Evolutionary conservation across 2,888 invertebrate genomes (phyloP).

Genomic region (Rutpela maculata): DNA sequence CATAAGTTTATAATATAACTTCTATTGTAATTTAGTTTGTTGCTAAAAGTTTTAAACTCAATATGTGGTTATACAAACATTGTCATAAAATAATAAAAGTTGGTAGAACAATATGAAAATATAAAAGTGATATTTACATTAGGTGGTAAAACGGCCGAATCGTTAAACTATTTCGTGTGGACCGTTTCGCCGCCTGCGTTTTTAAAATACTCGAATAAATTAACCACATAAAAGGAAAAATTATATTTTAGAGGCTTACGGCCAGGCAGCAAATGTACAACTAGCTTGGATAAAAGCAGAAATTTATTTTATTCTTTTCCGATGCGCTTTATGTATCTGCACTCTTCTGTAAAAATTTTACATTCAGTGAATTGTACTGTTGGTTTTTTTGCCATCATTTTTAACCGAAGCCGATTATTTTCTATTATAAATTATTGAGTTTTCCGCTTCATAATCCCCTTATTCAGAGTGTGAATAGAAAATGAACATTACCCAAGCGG

Average conservation of each 20-base stretch:
- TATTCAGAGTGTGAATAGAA: constrained; percentile 31
- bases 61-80: too few relatives aligned
- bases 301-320: constrained; percentile 18
- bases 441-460: constrained; percentile 7
- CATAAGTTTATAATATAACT: too few relatives aligned
- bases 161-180: background rate
- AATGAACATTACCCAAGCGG: background rate
- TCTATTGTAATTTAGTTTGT: too few relatives aligned
- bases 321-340: background rate
- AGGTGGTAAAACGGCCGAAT: too few relatives aligned
- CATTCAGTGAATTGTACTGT: constrained; percentile 12
- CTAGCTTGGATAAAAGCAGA: background rate
- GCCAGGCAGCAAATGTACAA: background rate
- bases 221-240: background rate
- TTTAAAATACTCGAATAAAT: constrained; percentile 2
- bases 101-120: too few relatives aligned
- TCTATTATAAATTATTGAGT: constrained; percentile 31
- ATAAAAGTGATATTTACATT: too few relatives aligned
- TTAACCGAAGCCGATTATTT: constrained; percentile 28
- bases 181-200: background rate
- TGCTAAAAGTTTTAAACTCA: too few relatives aligned
- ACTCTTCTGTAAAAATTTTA: background rate
- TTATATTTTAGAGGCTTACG: too few relatives aligned
- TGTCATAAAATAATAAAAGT: too few relatives aligned
- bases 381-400: background rate